phyloP scores from a whole-genome alignment of 2,888 invertebrate genomes.

The Drymonia ruficornis region DNA sequence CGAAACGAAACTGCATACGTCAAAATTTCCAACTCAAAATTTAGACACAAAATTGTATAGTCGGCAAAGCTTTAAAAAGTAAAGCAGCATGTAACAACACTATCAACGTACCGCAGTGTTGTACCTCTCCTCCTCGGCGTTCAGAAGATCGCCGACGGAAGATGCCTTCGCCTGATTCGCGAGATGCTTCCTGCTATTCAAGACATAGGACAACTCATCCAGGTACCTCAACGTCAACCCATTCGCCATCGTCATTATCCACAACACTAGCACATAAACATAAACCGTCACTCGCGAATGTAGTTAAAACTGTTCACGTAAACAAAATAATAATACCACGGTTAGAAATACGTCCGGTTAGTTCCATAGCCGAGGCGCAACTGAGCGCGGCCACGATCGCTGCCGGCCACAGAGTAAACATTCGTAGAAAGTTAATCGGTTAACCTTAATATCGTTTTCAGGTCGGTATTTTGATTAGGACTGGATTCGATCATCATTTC shows the following conservation, averaged over 20 bases:
- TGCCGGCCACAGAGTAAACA: conserved; percentile 38
- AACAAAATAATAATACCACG: conserved; percentile 41
- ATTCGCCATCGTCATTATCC: conserved; percentile 67
- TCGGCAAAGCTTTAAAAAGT: not conserved
- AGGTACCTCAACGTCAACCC: conserved; percentile 75
- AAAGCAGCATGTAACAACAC: not conserved
- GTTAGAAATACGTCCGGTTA: conserved; percentile 32
- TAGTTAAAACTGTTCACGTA: conserved; percentile 53
- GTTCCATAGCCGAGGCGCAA: conserved; percentile 56
- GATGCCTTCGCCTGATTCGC: conserved; percentile 76
- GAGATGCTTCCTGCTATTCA: conserved; percentile 73
- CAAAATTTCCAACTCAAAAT: conserved; percentile 22
- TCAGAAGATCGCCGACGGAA: conserved; percentile 79
- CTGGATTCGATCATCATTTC: conserved; percentile 2
- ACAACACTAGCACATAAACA: conserved; percentile 46
- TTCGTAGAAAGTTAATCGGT: conserved; percentile 42
- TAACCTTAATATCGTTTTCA: conserved; percentile 35
- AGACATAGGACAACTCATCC: conserved; percentile 80
- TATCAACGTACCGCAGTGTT: conserved; percentile 65
- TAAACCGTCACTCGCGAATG: conserved; percentile 43
- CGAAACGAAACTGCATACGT: conserved; percentile 15
- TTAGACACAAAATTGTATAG: conserved; percentile 1
- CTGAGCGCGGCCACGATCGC: conserved; percentile 48
- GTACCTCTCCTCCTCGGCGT: conserved; percentile 72
- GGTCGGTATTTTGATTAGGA: conserved; percentile 28